These are phyloP conservation scores for Eurosta solidaginis DNA, from an alignment of 1,140 invertebrate genomes.

Conservation along the genomic window DNA sequence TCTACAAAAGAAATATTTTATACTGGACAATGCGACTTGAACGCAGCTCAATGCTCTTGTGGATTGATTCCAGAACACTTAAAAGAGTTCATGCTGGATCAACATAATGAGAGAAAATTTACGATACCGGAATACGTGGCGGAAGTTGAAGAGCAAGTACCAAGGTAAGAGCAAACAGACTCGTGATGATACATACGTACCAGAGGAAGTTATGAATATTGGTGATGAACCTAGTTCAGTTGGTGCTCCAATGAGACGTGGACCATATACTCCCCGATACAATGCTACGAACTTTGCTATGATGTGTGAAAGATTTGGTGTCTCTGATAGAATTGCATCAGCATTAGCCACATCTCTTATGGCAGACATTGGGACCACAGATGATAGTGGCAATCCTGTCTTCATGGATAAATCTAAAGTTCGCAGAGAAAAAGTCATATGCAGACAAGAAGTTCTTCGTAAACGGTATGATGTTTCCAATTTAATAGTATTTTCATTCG, in stretches of 20 bases:
- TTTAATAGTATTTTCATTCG: too few species aligned
- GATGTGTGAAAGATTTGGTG: too few species aligned
- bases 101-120: neutral
- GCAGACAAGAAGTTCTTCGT: conserved; percentile 2
- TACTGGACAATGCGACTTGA: neutral
- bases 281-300: too few species aligned
- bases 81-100: neutral
- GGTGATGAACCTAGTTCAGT: too few species aligned
- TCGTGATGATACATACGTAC: neutral
- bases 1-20: neutral
- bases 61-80: conserved; percentile 11
- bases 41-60: neutral
- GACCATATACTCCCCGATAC: too few species aligned
- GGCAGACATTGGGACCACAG: neutral
- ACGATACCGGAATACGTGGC: conserved; percentile 23
- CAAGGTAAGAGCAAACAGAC: neutral
- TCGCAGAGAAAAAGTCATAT: too few species aligned
- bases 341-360: conserved; percentile 5
- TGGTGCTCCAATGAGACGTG: too few species aligned
- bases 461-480: neutral
- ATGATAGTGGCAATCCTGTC: neutral
- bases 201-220: too few species aligned
- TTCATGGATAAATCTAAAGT: conserved; percentile 13
- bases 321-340: neutral
- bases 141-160: neutral